Percentiles rank a stretch among this genome's conserved stretches.
Evolutionary conservation across 1,140 invertebrate species (phyloP).

Genomic region (Palaemon carinicauda): DNA sequence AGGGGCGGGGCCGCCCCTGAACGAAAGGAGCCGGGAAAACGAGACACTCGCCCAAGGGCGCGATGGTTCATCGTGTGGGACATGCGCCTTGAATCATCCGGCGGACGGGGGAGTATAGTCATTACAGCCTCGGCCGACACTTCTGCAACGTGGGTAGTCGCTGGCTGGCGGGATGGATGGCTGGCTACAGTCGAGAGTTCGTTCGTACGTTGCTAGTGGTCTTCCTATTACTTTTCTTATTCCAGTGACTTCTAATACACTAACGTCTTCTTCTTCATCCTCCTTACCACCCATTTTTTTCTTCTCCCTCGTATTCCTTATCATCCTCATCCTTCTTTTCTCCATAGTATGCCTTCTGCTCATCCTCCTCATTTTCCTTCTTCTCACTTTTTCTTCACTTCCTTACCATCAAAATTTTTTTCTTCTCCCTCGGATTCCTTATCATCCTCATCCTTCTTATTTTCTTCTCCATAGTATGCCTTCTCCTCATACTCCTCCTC

Average conservation of each 20-base stretch:
- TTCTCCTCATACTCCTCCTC: not conserved
- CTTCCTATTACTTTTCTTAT: no score
- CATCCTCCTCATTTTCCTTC: no score
- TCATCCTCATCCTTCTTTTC: no score
- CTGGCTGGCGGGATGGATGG: no score
- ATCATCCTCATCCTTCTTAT: not conserved
- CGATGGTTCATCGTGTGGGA: slow-evolving; percentile 28
- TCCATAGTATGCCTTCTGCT: no score
- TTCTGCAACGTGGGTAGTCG: slow-evolving; percentile 33
- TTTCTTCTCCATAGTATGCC: not conserved
- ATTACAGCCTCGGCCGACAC: slow-evolving; percentile 44
- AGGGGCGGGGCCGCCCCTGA: not conserved
- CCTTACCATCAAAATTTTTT: no score
- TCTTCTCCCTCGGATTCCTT: not conserved
- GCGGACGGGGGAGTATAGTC: slow-evolving; percentile 35
- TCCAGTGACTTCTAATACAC: no score
- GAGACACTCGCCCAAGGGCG: slow-evolving; percentile 16
- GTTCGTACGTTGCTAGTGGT: no score
- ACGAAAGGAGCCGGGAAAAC: slow-evolving; percentile 17
- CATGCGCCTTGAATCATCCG: slow-evolving; percentile 47
- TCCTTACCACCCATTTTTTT: no score
- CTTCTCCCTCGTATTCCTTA: no score
- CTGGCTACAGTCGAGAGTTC: no score
- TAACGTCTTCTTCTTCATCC: no score
- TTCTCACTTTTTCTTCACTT: not conserved